Conservation (phyloP, 2,113 vertebrate species). For the Pachyramphus minor region DNA sequence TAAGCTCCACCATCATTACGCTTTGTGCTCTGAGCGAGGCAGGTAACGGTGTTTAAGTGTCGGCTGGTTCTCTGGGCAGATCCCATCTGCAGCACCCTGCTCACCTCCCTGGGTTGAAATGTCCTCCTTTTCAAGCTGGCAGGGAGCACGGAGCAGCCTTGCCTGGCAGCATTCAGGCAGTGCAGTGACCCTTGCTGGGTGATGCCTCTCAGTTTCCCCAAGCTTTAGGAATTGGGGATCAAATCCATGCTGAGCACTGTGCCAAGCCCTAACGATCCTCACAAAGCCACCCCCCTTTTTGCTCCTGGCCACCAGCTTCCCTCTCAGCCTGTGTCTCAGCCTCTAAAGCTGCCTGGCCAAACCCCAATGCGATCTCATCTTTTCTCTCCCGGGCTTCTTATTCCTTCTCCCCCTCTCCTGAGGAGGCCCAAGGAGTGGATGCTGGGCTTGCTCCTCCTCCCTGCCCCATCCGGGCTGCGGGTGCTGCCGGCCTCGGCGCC, state of each 20-base stretch:
- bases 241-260: rapidly evolving
- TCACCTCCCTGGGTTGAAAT: neutral
- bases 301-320: neutral
- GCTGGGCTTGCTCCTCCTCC: neutral
- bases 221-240: neutral
- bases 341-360: neutral
- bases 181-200: neutral
- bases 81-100: neutral
- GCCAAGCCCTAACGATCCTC: neutral
- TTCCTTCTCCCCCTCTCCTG: neutral
- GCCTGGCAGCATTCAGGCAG: neutral
- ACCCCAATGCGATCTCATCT: neutral
- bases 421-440: rapidly evolving
- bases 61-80: neutral
- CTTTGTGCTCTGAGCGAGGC: neutral
- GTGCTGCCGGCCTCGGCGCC: neutral
- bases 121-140: neutral
- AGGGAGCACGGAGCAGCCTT: neutral
- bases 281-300: neutral
- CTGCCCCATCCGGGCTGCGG: neutral
- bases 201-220: neutral
- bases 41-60: neutral
- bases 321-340: neutral
- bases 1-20: rapidly evolving
- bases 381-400: neutral